phyloP scores from a whole-genome alignment of 2,888 invertebrate species.

The Drosophila mettleri region DNA sequence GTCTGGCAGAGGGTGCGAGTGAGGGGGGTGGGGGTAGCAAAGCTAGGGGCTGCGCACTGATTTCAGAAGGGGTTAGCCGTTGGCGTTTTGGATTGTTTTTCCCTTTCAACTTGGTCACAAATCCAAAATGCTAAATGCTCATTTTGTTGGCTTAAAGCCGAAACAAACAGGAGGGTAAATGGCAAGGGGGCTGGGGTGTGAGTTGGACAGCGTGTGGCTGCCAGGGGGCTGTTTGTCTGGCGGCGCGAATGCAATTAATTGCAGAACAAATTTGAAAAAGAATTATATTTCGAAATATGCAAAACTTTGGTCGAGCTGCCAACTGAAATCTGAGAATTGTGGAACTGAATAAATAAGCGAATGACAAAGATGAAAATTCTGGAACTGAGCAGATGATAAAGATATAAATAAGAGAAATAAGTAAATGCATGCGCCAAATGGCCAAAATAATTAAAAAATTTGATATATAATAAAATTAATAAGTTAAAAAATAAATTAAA shows the following conservation, averaged over 20 bases:
- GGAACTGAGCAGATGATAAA: neutral
- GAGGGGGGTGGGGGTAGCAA: neutral
- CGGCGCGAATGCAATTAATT: slow-evolving; percentile 53
- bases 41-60: slow-evolving; percentile 42
- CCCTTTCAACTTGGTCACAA: slow-evolving; percentile 39
- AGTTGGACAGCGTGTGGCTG: slow-evolving; percentile 6
- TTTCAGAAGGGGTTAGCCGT: slow-evolving; percentile 56
- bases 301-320: neutral
- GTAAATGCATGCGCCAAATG: neutral
- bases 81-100: slow-evolving; percentile 55
- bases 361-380: neutral
- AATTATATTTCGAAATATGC: slow-evolving; percentile 17
- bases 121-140: slow-evolving; percentile 76
- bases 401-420: neutral
- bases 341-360: neutral
- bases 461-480: neutral
- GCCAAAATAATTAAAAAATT: no score
- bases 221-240: slow-evolving; percentile 21
- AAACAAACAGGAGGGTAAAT: neutral
- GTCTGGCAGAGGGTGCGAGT: neutral
- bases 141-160: slow-evolving; percentile 66
- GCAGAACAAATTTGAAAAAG: slow-evolving; percentile 50
- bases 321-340: neutral
- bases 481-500: neutral
- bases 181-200: neutral